phyloP scores from a whole-genome alignment of 2,113 vertebrate genomes.

The Scortum barcoo region DNA sequence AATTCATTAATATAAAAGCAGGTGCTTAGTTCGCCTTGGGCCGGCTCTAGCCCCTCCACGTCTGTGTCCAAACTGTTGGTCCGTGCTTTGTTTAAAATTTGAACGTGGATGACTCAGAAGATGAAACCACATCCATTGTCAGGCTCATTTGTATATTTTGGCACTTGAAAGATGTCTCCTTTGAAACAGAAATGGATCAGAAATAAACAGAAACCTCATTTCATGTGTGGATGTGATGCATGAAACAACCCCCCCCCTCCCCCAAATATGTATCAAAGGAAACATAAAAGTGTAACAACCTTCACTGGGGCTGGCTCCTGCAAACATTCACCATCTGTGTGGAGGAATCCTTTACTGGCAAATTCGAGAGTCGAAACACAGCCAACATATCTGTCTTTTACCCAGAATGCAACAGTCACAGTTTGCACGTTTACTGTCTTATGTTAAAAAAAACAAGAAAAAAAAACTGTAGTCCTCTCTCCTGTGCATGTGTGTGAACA shows the following conservation, averaged over 20 bases:
- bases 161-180: conserved; percentile 28
- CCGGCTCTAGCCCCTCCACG: background rate
- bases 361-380: background rate
- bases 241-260: conserved; percentile 17
- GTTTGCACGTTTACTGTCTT: background rate
- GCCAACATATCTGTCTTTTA: conserved; percentile 13
- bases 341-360: conserved; percentile 31
- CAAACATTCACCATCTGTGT: conserved; percentile 42
- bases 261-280: conserved; percentile 58
- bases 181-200: conserved; percentile 22
- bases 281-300: conserved; percentile 50
- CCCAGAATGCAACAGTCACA: conserved; percentile 32
- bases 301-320: conserved; percentile 42
- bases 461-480: background rate
- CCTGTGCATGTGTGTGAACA: background rate
- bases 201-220: conserved; percentile 27
- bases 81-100: background rate
- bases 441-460: background rate
- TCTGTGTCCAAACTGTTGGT: conserved; percentile 18
- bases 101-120: conserved; percentile 21
- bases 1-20: too few relatives aligned
- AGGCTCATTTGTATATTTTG: conserved; percentile 35
- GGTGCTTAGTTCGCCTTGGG: too few relatives aligned
- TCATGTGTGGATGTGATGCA: conserved; percentile 32
- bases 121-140: conserved; percentile 26